A percentile compares a stretch with the other conserved stretches of the same genome.
phyloP scores from a whole-genome alignment of 2,113 vertebrate species.

The Crotalus viridis region DNA sequence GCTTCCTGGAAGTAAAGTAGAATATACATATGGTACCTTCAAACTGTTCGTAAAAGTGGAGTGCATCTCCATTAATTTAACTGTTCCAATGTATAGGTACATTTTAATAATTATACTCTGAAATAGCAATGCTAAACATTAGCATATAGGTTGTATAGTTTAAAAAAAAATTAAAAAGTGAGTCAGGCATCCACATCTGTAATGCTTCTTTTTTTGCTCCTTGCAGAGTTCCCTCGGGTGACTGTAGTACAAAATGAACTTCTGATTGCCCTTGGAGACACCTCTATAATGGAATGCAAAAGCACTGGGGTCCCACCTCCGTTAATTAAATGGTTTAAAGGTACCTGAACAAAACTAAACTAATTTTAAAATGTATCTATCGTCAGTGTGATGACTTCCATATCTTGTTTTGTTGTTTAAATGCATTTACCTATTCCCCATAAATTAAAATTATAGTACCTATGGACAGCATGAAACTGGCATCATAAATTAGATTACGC shows the following conservation, averaged over 20 bases:
- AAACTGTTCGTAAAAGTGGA: not conserved
- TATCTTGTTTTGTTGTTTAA: not conserved
- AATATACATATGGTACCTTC: not conserved
- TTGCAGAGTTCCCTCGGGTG: conserved; percentile 84
- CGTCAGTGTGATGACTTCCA: not conserved
- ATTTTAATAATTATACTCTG: not conserved
- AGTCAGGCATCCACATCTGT: too few species aligned
- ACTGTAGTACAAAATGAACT: conserved; percentile 78
- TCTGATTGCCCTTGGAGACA: conserved; percentile 85
- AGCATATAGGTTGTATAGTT: not conserved
- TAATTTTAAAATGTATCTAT: conserved; percentile 3
- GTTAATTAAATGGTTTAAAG: conserved; percentile 93
- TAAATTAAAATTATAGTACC: not conserved
- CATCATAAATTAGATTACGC: not conserved
- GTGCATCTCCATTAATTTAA: not conserved
- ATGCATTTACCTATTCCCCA: not conserved
- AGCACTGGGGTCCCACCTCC: conserved; percentile 86
- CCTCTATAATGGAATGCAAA: conserved; percentile 85
- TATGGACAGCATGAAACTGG: not conserved
- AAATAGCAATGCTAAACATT: not conserved
- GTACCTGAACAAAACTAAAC: conserved; percentile 64
- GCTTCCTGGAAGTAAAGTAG: not conserved
- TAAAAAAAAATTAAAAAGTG: not conserved
- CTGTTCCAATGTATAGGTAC: not conserved
- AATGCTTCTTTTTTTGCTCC: conserved; percentile 14